Conservation (phyloP, 2,797 vertebrate species). For the Dromococcyx pavoninus region DNA sequence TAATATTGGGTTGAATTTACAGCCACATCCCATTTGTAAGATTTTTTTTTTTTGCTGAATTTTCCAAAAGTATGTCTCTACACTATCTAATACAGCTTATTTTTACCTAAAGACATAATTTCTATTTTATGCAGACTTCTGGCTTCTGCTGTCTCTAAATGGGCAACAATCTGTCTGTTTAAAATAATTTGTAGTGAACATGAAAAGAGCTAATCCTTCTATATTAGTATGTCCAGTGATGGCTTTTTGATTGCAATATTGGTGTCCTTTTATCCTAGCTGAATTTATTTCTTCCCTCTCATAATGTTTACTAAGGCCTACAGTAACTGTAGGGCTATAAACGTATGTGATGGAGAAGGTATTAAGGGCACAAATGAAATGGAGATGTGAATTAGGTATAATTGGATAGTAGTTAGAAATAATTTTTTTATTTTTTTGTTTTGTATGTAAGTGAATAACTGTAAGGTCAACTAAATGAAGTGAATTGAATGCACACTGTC, state of each 20-base stretch:
- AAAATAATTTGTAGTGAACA: background rate
- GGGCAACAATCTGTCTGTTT: background rate
- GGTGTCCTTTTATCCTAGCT: background rate
- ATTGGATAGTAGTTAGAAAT: background rate
- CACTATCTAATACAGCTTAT: background rate
- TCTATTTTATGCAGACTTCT: background rate
- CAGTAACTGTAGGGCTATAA: background rate
- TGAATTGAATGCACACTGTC: background rate
- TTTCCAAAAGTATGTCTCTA: background rate
- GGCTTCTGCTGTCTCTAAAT: background rate
- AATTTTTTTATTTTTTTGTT: background rate
- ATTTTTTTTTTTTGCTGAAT: background rate
- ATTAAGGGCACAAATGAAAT: background rate
- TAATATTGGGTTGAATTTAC: conserved; percentile 6
- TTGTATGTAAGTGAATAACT: background rate
- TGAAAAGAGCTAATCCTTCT: background rate
- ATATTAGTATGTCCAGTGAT: background rate
- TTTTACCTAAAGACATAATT: background rate
- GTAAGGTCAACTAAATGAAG: background rate
- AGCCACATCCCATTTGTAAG: conserved; percentile 31
- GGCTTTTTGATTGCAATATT: background rate
- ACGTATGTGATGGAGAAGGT: accelerated
- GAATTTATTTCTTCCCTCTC: background rate
- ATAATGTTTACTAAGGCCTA: background rate
- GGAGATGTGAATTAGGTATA: background rate